Evolutionary conservation across 53 echinoderm and acorn worm genomes (phyloP).

Genomic region (Arbacia lixula): DNA sequence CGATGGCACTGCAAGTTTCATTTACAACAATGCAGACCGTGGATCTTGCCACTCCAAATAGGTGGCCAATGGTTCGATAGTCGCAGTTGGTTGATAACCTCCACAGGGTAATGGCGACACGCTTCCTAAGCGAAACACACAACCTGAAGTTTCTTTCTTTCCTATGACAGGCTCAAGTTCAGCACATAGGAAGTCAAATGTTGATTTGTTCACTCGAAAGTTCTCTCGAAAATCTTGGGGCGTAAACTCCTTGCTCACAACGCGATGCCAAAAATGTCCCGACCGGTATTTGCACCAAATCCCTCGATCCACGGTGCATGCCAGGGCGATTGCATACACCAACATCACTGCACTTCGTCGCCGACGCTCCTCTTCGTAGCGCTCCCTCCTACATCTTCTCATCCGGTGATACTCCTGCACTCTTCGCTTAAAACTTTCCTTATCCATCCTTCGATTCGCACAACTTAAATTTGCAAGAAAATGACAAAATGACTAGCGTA

Average conservation of each 20-base stretch:
- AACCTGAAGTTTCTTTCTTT: conserved; percentile 23
- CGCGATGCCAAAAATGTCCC: conserved; percentile 21
- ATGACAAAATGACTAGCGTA: too few species aligned
- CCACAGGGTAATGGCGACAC: conserved; percentile 72
- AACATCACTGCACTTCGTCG: not conserved
- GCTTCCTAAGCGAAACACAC: conserved; percentile 48
- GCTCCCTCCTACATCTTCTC: not conserved
- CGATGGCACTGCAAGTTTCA: conserved; percentile 55
- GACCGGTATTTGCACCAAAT: conserved; percentile 15
- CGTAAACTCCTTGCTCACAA: conserved; percentile 1
- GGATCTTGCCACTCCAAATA: conserved; percentile 69
- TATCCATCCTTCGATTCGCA: too few species aligned
- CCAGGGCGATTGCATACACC: not conserved
- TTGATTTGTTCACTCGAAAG: conserved; percentile 60
- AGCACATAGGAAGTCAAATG: conserved; percentile 53
- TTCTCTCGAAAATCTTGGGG: conserved; percentile 45
- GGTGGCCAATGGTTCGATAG: conserved; percentile 66
- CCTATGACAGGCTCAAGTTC: conserved; percentile 24
- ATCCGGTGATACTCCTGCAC: too few species aligned
- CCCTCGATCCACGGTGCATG: conserved; percentile 3
- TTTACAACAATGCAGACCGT: conserved; percentile 65
- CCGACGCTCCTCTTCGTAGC: not conserved
- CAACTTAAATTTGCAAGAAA: too few species aligned
- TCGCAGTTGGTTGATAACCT: conserved; percentile 70
- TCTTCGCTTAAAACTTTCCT: too few species aligned